Conservation (phyloP, 2,888 invertebrate species). For the Ceratothoa steindachneri region DNA sequence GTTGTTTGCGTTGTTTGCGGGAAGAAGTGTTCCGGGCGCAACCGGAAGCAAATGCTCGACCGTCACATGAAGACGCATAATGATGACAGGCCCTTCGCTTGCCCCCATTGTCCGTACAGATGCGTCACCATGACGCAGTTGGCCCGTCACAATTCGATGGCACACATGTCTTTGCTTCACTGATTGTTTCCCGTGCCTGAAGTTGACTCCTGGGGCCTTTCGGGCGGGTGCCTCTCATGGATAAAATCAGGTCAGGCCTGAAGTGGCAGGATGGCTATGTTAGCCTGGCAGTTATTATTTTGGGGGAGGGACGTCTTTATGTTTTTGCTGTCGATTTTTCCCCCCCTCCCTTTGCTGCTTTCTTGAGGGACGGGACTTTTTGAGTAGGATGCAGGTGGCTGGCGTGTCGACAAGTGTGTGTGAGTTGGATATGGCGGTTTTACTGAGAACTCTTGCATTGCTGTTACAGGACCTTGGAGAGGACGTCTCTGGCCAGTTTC, state of each 20-base stretch:
- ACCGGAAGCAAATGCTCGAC: conserved; percentile 45
- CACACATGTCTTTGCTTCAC: conserved; percentile 21
- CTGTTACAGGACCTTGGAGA: conserved; percentile 11
- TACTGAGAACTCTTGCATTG: not conserved
- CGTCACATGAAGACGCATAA: conserved; percentile 47
- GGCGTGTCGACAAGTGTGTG: too few relatives aligned
- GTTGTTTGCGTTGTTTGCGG: conserved; percentile 40
- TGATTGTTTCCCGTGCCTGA: too few relatives aligned
- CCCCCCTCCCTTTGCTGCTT: too few relatives aligned
- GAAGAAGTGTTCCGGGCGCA: conserved; percentile 46
- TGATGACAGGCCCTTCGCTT: conserved; percentile 35
- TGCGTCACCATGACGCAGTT: conserved; percentile 38
- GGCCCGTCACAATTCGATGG: conserved; percentile 38
- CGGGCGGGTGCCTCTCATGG: not conserved
- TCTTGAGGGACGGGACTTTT: too few relatives aligned
- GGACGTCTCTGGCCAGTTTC: not conserved
- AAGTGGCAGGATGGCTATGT: too few relatives aligned
- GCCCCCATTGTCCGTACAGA: conserved; percentile 43
- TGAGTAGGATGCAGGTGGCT: too few relatives aligned
- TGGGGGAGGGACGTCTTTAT: too few relatives aligned
- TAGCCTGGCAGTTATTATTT: too few relatives aligned
- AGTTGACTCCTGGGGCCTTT: too few relatives aligned
- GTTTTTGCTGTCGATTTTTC: too few relatives aligned
- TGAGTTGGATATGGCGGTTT: not conserved
- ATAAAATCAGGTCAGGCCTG: not conserved